Percentiles rank a stretch among this genome's conserved stretches.
Evolutionary conservation across 2,888 invertebrate genomes (phyloP).

Genomic region (Oscheius sp.): DNA sequence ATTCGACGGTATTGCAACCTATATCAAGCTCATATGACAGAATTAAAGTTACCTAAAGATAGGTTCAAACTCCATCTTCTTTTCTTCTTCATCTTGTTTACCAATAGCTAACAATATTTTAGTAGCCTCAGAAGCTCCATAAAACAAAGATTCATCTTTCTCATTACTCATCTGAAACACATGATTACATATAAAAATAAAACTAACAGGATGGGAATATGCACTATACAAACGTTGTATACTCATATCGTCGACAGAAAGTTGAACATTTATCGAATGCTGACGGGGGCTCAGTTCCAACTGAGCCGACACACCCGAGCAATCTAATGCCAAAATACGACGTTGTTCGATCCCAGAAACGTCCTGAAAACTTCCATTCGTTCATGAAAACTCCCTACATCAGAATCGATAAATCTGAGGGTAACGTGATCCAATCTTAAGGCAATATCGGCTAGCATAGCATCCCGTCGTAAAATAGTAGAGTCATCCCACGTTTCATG

Average conservation of each 20-base stretch:
- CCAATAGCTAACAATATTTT: constrained; percentile 54
- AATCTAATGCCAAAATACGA: constrained; percentile 61
- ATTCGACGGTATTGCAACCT: constrained; percentile 62
- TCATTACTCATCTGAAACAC: constrained; percentile 6
- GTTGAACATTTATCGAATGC: constrained; percentile 56
- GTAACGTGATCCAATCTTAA: constrained; percentile 63
- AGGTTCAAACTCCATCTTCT: too few species aligned
- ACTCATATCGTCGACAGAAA: constrained; percentile 64
- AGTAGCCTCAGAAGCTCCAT: constrained; percentile 44
- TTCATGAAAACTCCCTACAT: constrained; percentile 34
- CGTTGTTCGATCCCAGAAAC: constrained; percentile 45
- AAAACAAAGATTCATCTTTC: constrained; percentile 40
- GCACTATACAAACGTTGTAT: constrained; percentile 59
- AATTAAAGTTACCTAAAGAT: constrained; percentile 35
- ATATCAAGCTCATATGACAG: background rate
- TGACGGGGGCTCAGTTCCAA: constrained; percentile 66
- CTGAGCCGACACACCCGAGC: constrained; percentile 55
- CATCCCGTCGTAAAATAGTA: constrained; percentile 64
- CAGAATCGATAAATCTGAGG: constrained; percentile 61
- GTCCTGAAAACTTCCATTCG: background rate
- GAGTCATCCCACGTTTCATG: constrained; percentile 70
- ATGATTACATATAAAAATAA: background rate
- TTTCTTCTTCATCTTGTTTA: constrained; percentile 30
- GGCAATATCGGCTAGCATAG: constrained; percentile 63
- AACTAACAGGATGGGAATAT: constrained; percentile 19